These are phyloP conservation scores for Macrotrachela quadricornifera DNA, from an alignment of 1,140 invertebrate genomes.

Conservation along the genomic window DNA sequence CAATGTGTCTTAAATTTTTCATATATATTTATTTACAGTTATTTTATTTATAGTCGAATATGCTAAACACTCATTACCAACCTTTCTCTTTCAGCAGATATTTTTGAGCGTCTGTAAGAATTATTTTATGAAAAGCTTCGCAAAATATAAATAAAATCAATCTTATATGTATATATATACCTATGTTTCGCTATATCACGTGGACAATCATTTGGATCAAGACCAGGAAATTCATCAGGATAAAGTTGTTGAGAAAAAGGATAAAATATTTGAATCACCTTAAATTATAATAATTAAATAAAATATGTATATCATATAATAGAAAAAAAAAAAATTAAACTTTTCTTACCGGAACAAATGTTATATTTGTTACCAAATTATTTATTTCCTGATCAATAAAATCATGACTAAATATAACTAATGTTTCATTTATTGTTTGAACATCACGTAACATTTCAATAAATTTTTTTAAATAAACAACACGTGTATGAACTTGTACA, in stretches of 20 bases:
- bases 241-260: slow-evolving; percentile 83
- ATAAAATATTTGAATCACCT: slow-evolving; percentile 84
- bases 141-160: too few relatives aligned
- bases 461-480: slow-evolving; percentile 70
- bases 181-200: slow-evolving; percentile 64
- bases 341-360: slow-evolving; percentile 40
- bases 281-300: too few relatives aligned
- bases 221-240: slow-evolving; percentile 68
- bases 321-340: background rate
- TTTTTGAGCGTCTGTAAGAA: background rate
- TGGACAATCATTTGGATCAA: slow-evolving; percentile 75
- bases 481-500: slow-evolving; percentile 63
- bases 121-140: too few relatives aligned
- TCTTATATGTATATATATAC: slow-evolving; percentile 43
- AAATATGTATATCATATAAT: too few relatives aligned
- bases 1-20: too few relatives aligned
- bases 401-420: slow-evolving; percentile 90
- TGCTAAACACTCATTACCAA: too few relatives aligned
- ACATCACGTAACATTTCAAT: slow-evolving; percentile 73
- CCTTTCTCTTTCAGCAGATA: too few relatives aligned
- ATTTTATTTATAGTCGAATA: too few relatives aligned
- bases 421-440: slow-evolving; percentile 56
- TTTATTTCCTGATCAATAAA: slow-evolving; percentile 76
- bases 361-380: slow-evolving; percentile 59
- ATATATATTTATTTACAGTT: too few relatives aligned